Conservation (phyloP, 53 echinoderm and acorn worm species). For the Mesocentrotus franciscanus region DNA sequence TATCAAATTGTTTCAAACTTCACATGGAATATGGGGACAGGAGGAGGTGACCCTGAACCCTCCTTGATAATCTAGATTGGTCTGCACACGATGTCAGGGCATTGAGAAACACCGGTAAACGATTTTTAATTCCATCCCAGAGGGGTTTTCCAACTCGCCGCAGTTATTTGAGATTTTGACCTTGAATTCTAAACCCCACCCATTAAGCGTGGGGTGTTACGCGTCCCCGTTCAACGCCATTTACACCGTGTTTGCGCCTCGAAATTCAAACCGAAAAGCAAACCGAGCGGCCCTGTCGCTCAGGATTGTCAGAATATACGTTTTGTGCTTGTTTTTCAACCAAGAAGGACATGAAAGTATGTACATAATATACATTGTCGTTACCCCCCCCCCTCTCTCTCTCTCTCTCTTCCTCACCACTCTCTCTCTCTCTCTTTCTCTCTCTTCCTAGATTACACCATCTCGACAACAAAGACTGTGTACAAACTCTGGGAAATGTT, state of each 20-base stretch:
- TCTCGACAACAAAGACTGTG: neutral
- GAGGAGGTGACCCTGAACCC: neutral
- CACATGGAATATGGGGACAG: neutral
- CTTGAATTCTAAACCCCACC: slow-evolving; percentile 64
- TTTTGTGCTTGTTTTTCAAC: slow-evolving; percentile 34
- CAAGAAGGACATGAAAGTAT: neutral
- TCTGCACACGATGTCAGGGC: neutral
- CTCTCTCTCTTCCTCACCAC: no score
- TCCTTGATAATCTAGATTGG: neutral
- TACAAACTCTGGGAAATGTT: no score
- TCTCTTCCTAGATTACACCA: neutral
- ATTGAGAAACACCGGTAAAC: slow-evolving; percentile 45
- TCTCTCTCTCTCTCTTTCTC: neutral
- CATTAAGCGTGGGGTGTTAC: slow-evolving; percentile 25
- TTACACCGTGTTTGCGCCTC: slow-evolving; percentile 46
- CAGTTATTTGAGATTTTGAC: slow-evolving; percentile 39
- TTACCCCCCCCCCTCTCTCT: no score
- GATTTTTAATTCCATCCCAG: slow-evolving; percentile 57
- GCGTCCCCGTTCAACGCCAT: slow-evolving; percentile 8
- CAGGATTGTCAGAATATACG: slow-evolving; percentile 31
- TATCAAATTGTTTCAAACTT: no score
- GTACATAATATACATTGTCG: neutral
- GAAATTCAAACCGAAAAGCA: slow-evolving; percentile 47
- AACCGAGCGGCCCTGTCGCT: slow-evolving; percentile 11
- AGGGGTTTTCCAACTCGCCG: slow-evolving; percentile 42